These are phyloP conservation scores for Trematomus loennbergii DNA, from an alignment of 2,113 vertebrate genomes.

Conservation along the genomic window DNA sequence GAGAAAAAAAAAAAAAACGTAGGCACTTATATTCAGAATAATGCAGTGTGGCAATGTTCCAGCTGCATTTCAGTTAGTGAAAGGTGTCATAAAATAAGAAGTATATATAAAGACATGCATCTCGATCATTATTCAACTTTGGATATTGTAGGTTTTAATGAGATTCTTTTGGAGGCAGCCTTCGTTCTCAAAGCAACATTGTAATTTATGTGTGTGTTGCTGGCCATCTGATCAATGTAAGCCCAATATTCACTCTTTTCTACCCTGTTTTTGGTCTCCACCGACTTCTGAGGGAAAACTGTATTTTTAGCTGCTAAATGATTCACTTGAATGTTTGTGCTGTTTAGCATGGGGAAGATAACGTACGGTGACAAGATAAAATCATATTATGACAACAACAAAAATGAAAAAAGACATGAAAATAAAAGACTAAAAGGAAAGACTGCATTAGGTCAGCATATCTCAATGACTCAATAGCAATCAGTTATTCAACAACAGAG, in stretches of 20 bases:
- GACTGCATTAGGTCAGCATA: neutral
- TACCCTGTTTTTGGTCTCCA: too few relatives aligned
- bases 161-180: neutral
- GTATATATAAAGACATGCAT: neutral
- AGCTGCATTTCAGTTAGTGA: slow-evolving; percentile 16
- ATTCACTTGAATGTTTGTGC: neutral
- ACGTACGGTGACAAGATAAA: neutral
- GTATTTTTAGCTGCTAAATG: neutral
- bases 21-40: slow-evolving; percentile 25
- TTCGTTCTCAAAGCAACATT: too few relatives aligned
- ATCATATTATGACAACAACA: too few relatives aligned
- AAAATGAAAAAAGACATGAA: too few relatives aligned
- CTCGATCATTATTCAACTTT: neutral
- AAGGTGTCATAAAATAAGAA: slow-evolving; percentile 28
- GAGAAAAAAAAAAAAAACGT: slow-evolving; percentile 14
- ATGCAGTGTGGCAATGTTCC: slow-evolving; percentile 2
- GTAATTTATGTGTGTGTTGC: too few relatives aligned
- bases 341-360: neutral
- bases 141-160: neutral
- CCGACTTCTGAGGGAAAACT: neutral
- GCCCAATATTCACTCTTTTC: too few relatives aligned
- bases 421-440: too few relatives aligned
- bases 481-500: neutral
- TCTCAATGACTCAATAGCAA: neutral
- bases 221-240: neutral